These are phyloP conservation scores for Hypercompe scribonia DNA, from an alignment of 2,888 invertebrate genomes.

Conservation along the genomic window DNA sequence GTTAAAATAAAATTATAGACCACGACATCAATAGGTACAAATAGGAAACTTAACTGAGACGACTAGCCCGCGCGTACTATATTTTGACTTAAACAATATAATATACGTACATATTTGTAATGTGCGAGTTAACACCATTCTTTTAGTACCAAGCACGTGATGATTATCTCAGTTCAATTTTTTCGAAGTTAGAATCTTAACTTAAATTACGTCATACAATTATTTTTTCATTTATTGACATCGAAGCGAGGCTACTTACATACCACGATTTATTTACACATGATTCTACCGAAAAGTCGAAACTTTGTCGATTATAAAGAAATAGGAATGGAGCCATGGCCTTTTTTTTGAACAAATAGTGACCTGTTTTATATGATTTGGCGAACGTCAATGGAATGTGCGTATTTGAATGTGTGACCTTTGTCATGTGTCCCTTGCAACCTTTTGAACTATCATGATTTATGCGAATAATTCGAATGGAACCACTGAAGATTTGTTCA, in stretches of 20 bases:
- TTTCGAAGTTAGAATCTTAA: no score
- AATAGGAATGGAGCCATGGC: slow-evolving; percentile 41
- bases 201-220: no score
- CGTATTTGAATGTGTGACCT: slow-evolving; percentile 44
- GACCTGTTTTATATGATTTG: slow-evolving; percentile 47
- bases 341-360: slow-evolving; percentile 47
- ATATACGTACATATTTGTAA: no score
- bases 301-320: slow-evolving; percentile 49
- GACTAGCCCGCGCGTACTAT: no score
- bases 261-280: slow-evolving; percentile 49
- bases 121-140: no score
- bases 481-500: slow-evolving; percentile 14
- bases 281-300: slow-evolving; percentile 41
- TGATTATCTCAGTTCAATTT: no score
- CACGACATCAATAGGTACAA: no score
- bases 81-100: no score
- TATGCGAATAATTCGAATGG: slow-evolving; percentile 18
- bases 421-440: slow-evolving; percentile 35
- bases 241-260: slow-evolving; percentile 11
- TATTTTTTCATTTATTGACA: no score
- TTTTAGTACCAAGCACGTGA: no score
- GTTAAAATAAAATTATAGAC: no score
- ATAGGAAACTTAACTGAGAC: no score
- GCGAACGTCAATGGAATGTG: slow-evolving; percentile 32
- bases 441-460: slow-evolving; percentile 13